Percentiles rank a stretch among this genome's conserved stretches.
Conservation (phyloP, 2,797 vertebrate species). For the Sciurus vulgaris region DNA sequence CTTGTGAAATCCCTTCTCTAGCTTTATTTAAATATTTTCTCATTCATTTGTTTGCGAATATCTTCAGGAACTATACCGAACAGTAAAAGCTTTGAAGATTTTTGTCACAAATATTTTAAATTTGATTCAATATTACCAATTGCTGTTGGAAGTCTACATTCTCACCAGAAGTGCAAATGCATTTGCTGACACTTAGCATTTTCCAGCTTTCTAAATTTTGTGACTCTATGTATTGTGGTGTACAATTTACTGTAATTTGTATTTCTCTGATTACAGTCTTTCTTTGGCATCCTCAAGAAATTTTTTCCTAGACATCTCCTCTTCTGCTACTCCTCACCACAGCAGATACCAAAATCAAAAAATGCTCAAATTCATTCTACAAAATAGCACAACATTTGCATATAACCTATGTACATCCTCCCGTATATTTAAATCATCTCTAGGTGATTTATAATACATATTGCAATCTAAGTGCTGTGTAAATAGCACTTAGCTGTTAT, state of each 20-base stretch:
- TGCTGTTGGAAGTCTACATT: background rate
- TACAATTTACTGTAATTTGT: background rate
- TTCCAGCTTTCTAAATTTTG: background rate
- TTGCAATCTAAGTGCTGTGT: background rate
- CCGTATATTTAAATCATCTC: background rate
- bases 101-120: background rate
- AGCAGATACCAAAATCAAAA: background rate
- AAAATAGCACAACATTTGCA: background rate
- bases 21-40: background rate
- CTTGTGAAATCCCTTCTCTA: background rate
- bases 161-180: fast-evolving
- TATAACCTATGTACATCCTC: no score
- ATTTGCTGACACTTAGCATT: background rate
- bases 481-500: background rate
- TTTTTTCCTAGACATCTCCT: background rate
- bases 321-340: background rate
- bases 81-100: background rate
- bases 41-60: background rate
- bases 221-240: no score
- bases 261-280: background rate
- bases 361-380: background rate
- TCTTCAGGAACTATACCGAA: background rate
- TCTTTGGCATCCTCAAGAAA: background rate
- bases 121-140: background rate
- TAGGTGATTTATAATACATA: background rate